Evolutionary conservation across 2,113 vertebrate species (phyloP).

Genomic region (Ursus arctos): DNA sequence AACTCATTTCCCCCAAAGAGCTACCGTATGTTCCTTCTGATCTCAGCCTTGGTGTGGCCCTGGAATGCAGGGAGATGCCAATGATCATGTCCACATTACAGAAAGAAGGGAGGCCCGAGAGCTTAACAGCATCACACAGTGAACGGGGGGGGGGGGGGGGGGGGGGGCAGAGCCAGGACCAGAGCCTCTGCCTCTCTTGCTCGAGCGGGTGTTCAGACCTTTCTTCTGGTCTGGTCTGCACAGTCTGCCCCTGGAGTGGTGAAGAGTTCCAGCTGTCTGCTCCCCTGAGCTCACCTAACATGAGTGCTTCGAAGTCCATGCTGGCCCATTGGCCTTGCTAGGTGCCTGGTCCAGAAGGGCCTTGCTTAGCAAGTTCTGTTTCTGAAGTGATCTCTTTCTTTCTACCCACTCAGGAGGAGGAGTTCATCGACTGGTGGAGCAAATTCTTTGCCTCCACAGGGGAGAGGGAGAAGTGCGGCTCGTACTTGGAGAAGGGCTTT

Average conservation of each 20-base stretch:
- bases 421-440: constrained; percentile 99
- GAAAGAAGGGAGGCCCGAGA: not conserved
- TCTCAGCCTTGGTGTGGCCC: not conserved
- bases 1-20: not conserved
- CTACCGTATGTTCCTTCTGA: not conserved
- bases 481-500: constrained; percentile 94
- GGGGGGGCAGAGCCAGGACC: not conserved
- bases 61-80: not conserved
- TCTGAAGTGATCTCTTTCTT: not conserved
- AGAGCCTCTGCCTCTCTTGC: not conserved
- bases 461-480: constrained; percentile 94
- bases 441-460: constrained; percentile 97
- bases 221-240: not conserved
- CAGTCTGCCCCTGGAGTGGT: not conserved
- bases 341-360: not conserved
- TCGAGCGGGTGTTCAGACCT: not conserved
- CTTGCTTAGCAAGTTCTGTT: not conserved
- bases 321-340: not conserved
- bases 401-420: constrained; percentile 91
- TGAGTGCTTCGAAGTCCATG: not conserved
- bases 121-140: not conserved
- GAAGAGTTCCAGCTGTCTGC: not conserved
- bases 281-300: not conserved
- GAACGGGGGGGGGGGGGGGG: not conserved
- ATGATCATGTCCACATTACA: not conserved